Base-by-base conservation (phyloP, 1,140 invertebrate genomes). In the Oreohelix idahoensis region DNA sequence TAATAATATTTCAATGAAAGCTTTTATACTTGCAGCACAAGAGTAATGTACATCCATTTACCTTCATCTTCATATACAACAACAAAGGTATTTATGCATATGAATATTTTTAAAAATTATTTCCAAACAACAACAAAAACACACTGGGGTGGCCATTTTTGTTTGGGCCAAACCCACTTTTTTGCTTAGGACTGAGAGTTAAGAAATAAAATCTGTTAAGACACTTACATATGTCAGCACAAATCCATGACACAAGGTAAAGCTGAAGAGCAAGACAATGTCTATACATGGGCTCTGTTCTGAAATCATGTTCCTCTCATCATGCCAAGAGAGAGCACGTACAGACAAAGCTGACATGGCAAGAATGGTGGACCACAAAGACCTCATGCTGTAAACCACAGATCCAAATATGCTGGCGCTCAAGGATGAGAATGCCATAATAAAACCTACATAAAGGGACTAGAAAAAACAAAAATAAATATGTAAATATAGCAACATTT, bases 181-280 rank as follows among this genome's bases (percentile, higher is more conserved):
- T n/a, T n/a, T n/a, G n/a, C n/a, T n/a, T n/a, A n/a, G n/a, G n/a
- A n/a, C n/a, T n/a, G n/a, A n/a, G n/a, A n/a, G n/a, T n/a, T n/a
- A n/a, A n/a, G n/a, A n/a, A n/a, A n/a, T n/a, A n/a, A n/a, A n/a
- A n/a, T n/a, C n/a, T n/a, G n/a, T n/a, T n/a, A n/a, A n/a, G n/a
- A 36, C 20, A 91, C 91, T 92, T 88, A 92, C 91, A 88, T 92
- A 92, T 45, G 86, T 78, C 15, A 87, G 85, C 26, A 91, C 73
- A 26, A 91, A 78, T 53, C 90, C 91, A 51, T 86, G 84, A 0
- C 71, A 86, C 79, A 91, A 87, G 38, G 90, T 84, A 29, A 85
- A 82, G 80, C 86, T 87, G 36, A 86, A 87, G 17, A 91, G 77
- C 0, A 90, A 39, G 79, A 90, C 90, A 0, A 92, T 49, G 51